Evolutionary conservation across 2,113 vertebrate genomes (phyloP).

Genomic region (Delphinus delphis): DNA sequence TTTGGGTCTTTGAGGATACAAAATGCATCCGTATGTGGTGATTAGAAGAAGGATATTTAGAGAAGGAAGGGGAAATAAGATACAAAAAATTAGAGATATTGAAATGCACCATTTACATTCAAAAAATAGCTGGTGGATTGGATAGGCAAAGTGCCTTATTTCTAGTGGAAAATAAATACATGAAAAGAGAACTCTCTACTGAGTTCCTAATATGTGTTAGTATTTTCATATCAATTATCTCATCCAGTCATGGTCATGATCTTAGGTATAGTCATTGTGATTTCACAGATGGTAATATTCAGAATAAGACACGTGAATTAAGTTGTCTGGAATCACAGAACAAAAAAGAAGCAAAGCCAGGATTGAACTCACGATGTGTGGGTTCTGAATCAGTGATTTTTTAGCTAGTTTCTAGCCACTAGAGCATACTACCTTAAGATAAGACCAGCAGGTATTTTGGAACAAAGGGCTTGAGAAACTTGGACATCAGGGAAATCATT

Average conservation of each 20-base stretch:
- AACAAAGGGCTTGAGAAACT: accelerated
- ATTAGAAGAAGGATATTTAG: not conserved
- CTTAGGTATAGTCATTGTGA: not conserved
- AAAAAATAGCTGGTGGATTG: not conserved
- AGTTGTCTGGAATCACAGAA: not conserved
- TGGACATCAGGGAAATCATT: not conserved
- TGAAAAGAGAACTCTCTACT: not conserved
- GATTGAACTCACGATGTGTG: not conserved
- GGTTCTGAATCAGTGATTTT: not conserved
- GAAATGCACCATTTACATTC: not conserved
- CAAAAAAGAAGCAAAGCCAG: not conserved
- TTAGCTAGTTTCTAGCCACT: not conserved
- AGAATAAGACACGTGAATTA: not conserved
- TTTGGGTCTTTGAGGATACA: not conserved
- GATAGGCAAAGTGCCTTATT: not conserved
- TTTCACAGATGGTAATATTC: not conserved
- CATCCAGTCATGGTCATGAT: not conserved
- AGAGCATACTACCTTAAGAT: not conserved
- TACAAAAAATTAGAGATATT: not conserved
- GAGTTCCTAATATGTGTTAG: not conserved
- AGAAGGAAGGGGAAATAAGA: not conserved
- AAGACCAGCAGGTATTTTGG: not conserved
- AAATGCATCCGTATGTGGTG: not conserved
- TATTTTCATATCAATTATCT: not conserved
- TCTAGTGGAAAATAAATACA: not conserved